These are phyloP conservation scores for Pelobates cultripes DNA, from an alignment of 2,797 vertebrate genomes.

Conservation along the genomic window DNA sequence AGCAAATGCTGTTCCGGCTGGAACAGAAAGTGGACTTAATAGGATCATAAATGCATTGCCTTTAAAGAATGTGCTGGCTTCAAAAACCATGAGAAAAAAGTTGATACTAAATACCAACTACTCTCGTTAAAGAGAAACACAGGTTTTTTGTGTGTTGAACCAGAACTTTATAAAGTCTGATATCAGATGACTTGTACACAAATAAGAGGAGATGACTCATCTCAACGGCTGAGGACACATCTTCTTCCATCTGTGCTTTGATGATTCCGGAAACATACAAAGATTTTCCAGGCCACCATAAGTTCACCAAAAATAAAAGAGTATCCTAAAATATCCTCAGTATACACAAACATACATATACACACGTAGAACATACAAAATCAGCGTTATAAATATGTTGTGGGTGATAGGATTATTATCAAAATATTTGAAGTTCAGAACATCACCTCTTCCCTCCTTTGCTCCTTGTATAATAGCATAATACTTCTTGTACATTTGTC, in stretches of 20 bases:
- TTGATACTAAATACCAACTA: background rate
- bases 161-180: background rate
- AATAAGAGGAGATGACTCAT: constrained; percentile 32
- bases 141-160: constrained; percentile 9
- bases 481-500: no score
- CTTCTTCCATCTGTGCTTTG: constrained; percentile 7
- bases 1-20: background rate
- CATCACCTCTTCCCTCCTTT: no score
- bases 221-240: constrained; percentile 6
- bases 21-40: background rate
- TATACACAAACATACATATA: no score
- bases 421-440: no score
- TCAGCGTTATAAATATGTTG: no score
- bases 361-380: no score
- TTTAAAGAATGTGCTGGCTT: background rate
- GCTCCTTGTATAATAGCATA: no score
- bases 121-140: constrained; percentile 4
- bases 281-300: background rate
- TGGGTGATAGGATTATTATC: no score
- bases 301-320: background rate
- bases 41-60: background rate
- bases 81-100: background rate
- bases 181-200: constrained; percentile 32
- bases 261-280: constrained; percentile 4
- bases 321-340: no score